Percentiles rank a stretch among this genome's conserved stretches.
phyloP scores from a whole-genome alignment of 2,888 invertebrate genomes.

The Trichogramma evanescens region DNA sequence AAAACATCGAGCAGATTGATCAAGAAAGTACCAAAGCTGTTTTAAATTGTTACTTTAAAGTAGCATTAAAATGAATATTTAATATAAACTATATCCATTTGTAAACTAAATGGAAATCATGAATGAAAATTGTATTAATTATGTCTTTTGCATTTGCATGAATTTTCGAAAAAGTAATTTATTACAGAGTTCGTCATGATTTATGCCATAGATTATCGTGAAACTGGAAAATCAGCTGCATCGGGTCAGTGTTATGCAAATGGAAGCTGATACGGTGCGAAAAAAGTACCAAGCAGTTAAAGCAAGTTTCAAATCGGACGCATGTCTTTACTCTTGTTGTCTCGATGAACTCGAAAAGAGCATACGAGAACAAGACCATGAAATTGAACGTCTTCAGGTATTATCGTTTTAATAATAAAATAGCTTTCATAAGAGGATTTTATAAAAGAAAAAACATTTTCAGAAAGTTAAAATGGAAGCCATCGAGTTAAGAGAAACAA shows the following conservation, averaged over 20 bases:
- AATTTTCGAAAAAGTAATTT: not conserved
- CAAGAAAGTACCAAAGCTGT: constrained; percentile 53
- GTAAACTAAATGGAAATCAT: no score
- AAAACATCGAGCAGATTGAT: constrained; percentile 51
- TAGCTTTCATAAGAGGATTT: not conserved
- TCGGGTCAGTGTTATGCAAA: constrained; percentile 71
- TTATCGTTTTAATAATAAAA: not conserved
- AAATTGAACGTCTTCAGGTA: constrained; percentile 69
- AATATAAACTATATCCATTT: no score
- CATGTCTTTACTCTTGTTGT: constrained; percentile 46
- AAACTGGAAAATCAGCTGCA: constrained; percentile 76
- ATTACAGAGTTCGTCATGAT: not conserved
- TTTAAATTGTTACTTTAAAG: no score
- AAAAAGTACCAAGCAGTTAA: constrained; percentile 70
- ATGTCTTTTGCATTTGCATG: no score
- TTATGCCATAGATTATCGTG: constrained; percentile 44
- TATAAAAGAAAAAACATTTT: not conserved
- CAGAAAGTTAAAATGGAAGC: constrained; percentile 69
- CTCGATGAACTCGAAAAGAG: constrained; percentile 63
- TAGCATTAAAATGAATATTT: no score
- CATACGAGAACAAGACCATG: constrained; percentile 61
- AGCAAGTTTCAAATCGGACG: constrained; percentile 42
- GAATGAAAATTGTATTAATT: no score
- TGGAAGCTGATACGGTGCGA: constrained; percentile 72
- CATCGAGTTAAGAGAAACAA: constrained; percentile 62